Percentiles rank a stretch among this genome's conserved stretches.
Conservation (phyloP, 2,113 vertebrate genomes). For the Leptodactylus fuscus region DNA sequence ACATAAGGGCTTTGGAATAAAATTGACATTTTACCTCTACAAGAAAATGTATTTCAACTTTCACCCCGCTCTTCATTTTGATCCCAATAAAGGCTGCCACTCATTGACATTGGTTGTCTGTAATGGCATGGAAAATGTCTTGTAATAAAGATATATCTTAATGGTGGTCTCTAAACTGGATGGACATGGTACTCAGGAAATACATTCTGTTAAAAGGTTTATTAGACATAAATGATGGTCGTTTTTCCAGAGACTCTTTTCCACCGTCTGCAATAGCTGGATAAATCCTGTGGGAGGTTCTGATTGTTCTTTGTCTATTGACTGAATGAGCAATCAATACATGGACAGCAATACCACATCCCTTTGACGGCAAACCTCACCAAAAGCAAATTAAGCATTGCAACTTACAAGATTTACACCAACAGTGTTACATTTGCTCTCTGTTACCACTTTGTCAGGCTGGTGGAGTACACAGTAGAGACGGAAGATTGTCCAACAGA, state of each 20-base stretch:
- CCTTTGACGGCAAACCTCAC: slow-evolving; percentile 47
- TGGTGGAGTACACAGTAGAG: not conserved
- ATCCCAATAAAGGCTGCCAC: slow-evolving; percentile 52
- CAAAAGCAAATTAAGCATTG: slow-evolving; percentile 25
- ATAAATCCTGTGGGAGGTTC: slow-evolving; percentile 50
- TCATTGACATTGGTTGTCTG: slow-evolving; percentile 43
- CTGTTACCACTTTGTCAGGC: not conserved
- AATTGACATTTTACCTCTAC: slow-evolving; percentile 48
- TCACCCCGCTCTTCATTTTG: slow-evolving; percentile 55
- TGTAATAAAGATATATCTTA: slow-evolving; percentile 58
- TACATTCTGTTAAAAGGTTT: slow-evolving; percentile 61
- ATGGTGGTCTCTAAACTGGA: slow-evolving; percentile 60
- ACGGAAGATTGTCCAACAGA: not conserved
- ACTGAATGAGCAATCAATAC: slow-evolving; percentile 51
- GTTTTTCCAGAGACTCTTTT: slow-evolving; percentile 50
- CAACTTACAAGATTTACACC: slow-evolving; percentile 38
- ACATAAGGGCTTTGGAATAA: not conserved
- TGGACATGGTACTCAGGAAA: slow-evolving; percentile 56
- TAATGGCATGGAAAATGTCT: slow-evolving; percentile 60
- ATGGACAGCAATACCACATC: slow-evolving; percentile 46
- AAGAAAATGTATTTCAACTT: slow-evolving; percentile 53
- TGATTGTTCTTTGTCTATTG: slow-evolving; percentile 60
- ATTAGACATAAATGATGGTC: slow-evolving; percentile 56
- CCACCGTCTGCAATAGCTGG: slow-evolving; percentile 39
- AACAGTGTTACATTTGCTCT: not conserved